These are phyloP conservation scores for Tympanoctomys barrerae DNA, from an alignment of 2,797 vertebrate species.

Conservation along the genomic window DNA sequence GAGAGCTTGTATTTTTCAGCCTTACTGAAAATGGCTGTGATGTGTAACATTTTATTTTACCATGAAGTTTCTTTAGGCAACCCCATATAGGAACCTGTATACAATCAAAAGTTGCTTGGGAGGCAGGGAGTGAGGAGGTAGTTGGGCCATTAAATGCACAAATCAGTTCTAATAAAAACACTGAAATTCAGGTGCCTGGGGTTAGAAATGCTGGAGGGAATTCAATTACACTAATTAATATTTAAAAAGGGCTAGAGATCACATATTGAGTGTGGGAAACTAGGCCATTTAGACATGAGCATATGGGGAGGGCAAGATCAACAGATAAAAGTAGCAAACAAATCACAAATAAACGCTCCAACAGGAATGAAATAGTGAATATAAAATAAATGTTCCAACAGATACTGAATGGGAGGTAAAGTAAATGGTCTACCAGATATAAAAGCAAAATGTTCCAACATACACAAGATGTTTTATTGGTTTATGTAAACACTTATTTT, in stretches of 20 bases:
- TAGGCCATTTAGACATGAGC: conserved; percentile 82
- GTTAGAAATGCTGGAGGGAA: conserved; percentile 87
- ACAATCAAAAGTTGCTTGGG: conserved; percentile 83
- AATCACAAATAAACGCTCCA: conserved; percentile 80
- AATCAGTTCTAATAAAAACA: conserved; percentile 87
- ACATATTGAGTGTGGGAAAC: conserved; percentile 81
- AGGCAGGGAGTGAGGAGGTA: conserved; percentile 67
- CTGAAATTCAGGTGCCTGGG: conserved; percentile 83
- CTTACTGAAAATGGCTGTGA: conserved; percentile 64
- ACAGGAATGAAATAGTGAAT: conserved; percentile 74
- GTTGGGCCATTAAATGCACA: conserved; percentile 82
- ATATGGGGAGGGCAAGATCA: conserved; percentile 84
- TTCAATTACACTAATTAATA: conserved; percentile 88
- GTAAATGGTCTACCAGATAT: conserved; percentile 75
- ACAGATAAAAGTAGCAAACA: conserved; percentile 85
- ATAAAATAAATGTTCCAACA: conserved; percentile 80
- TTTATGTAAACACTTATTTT: conserved; percentile 76
- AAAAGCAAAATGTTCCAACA: conserved; percentile 78
- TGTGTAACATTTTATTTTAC: conserved; percentile 73
- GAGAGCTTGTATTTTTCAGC: conserved; percentile 54
- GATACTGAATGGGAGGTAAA: conserved; percentile 73
- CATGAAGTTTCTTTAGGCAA: conserved; percentile 73
- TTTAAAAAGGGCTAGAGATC: conserved; percentile 86
- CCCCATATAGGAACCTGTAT: conserved; percentile 67
- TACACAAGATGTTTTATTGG: conserved; percentile 70